These are phyloP conservation scores for Chlamydotis undulata DNA, from an alignment of 2,113 vertebrate genomes.

Conservation along the genomic window DNA sequence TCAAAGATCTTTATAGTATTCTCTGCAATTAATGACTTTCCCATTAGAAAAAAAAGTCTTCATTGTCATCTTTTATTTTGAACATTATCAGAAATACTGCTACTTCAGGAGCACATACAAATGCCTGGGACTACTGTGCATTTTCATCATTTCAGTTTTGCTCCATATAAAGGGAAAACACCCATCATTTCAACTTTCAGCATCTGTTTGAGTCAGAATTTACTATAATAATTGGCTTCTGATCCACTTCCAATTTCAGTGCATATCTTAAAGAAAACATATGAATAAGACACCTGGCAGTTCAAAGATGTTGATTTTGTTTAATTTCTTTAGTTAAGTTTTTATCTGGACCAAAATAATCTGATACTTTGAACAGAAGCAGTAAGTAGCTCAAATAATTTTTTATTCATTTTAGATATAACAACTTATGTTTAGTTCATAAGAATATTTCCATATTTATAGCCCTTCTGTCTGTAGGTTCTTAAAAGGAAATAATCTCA, in stretches of 20 bases:
- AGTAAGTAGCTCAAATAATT: not conserved
- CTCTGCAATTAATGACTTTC: not conserved
- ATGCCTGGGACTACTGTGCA: not conserved
- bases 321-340: not conserved
- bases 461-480: not conserved
- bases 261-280: not conserved
- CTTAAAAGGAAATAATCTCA: not conserved
- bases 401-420: not conserved
- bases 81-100: not conserved
- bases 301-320: not conserved
- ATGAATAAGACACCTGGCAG: not conserved
- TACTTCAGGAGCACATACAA: not conserved
- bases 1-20: not conserved
- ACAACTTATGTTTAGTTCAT: not conserved
- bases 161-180: not conserved
- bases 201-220: slow-evolving; percentile 1
- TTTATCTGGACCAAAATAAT: slow-evolving; percentile 4
- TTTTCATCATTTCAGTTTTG: not conserved
- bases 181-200: not conserved
- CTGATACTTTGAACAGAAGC: not conserved
- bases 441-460: not conserved
- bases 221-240: not conserved
- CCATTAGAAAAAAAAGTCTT: not conserved
- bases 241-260: not conserved
- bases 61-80: not conserved